Percentiles rank a stretch among this genome's conserved stretches.
These are phyloP conservation scores for Bufo bufo DNA, from an alignment of 2,113 vertebrate genomes.

Conservation along the genomic window DNA sequence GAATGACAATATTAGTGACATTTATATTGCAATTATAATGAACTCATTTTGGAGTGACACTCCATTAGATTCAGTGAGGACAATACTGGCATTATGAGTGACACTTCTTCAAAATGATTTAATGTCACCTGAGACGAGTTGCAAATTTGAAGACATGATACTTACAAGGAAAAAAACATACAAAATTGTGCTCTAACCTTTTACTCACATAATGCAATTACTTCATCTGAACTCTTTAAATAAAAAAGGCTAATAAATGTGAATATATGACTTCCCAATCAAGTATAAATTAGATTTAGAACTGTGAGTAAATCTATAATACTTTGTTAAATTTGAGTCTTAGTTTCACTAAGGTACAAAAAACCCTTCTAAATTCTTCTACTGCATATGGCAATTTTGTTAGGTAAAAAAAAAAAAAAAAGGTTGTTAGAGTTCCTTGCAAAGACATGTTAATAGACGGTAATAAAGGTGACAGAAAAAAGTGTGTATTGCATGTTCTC, in stretches of 20 bases:
- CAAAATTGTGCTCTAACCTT: conserved; percentile 28
- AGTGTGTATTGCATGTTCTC: no score
- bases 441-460: no score
- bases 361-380: no score
- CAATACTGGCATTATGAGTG: conserved; percentile 51
- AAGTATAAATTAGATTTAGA: no score
- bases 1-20: conserved; percentile 54
- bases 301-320: no score
- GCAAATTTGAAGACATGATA: conserved; percentile 33
- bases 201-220: neutral
- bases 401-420: no score
- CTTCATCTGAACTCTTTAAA: neutral
- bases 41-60: conserved; percentile 55
- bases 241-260: neutral
- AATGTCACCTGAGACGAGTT: conserved; percentile 37
- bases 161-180: neutral
- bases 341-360: no score
- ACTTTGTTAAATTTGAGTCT: no score
- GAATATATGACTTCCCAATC: neutral
- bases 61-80: conserved; percentile 52
- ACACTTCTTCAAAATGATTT: conserved; percentile 55
- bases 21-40: conserved; percentile 57
- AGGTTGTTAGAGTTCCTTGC: no score
- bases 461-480: no score
- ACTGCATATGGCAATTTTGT: no score